A percentile compares a stretch with the other conserved stretches of the same genome.
phyloP scores from a whole-genome alignment of 1,140 invertebrate species.

The Stegodyphus dumicola region DNA sequence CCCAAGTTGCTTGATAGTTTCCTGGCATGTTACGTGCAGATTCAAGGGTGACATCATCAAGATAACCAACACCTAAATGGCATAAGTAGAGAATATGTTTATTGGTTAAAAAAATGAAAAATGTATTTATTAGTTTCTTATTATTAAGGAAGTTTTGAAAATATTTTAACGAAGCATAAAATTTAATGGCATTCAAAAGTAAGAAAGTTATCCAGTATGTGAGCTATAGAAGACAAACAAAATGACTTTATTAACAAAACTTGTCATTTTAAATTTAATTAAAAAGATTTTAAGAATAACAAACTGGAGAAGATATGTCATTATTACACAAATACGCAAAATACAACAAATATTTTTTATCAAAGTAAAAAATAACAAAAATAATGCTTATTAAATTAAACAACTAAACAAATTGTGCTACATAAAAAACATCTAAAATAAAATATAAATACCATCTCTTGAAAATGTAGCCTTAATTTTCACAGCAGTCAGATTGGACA shows the following conservation, averaged over 20 bases:
- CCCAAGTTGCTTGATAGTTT: constrained; percentile 86
- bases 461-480: constrained; percentile 93
- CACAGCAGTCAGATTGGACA: constrained; percentile 92
- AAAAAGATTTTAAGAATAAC: no score
- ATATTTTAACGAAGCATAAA: no score
- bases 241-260: no score
- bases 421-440: neutral
- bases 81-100: neutral
- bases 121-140: no score
- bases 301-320: no score
- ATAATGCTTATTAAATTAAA: neutral
- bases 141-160: no score
- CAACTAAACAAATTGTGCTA: neutral
- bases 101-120: neutral
- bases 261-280: no score
- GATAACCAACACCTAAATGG: constrained; percentile 80
- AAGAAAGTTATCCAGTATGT: no score
- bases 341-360: neutral
- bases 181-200: no score
- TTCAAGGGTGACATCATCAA: constrained; percentile 88
- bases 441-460: constrained; percentile 73
- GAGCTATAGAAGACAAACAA: no score
- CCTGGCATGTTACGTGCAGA: constrained; percentile 83
- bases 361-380: neutral
- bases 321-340: neutral